A percentile compares a stretch with the other conserved stretches of the same genome.
These are phyloP conservation scores for Cavia porcellus DNA, from an alignment of 2,113 vertebrate genomes.

Conservation along the genomic window DNA sequence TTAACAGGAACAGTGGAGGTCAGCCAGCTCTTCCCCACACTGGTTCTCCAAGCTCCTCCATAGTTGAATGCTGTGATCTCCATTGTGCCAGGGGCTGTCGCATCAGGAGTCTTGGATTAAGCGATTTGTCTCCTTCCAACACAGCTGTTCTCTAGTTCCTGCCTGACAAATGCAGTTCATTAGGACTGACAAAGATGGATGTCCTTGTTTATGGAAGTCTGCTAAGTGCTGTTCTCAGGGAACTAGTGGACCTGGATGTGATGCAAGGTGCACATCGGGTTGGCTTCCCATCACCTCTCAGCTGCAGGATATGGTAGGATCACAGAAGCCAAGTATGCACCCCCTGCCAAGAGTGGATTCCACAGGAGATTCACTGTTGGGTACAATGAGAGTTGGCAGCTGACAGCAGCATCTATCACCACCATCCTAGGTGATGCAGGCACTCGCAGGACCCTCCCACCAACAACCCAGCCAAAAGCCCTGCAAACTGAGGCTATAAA, in stretches of 20 bases:
- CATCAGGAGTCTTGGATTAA: conserved; percentile 65
- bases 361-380: neutral
- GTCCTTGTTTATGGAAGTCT: conserved; percentile 58
- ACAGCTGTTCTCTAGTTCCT: conserved; percentile 62
- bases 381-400: neutral
- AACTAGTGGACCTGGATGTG: conserved; percentile 75
- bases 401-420: neutral
- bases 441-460: neutral
- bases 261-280: neutral
- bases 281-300: conserved; percentile 14
- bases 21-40: neutral
- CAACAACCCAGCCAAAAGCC: neutral
- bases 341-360: neutral
- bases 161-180: conserved; percentile 70
- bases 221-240: conserved; percentile 64
- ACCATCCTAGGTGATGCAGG: neutral
- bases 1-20: neutral
- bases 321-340: neutral
- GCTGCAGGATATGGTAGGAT: neutral
- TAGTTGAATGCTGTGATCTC: conserved; percentile 19
- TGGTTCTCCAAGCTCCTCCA: neutral
- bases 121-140: conserved; percentile 68
- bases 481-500: fast-evolving
- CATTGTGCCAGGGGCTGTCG: conserved; percentile 30
- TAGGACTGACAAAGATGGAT: conserved; percentile 75